Base-by-base conservation (phyloP, 2,113 vertebrate species). In the Astur gentilis region DNA sequence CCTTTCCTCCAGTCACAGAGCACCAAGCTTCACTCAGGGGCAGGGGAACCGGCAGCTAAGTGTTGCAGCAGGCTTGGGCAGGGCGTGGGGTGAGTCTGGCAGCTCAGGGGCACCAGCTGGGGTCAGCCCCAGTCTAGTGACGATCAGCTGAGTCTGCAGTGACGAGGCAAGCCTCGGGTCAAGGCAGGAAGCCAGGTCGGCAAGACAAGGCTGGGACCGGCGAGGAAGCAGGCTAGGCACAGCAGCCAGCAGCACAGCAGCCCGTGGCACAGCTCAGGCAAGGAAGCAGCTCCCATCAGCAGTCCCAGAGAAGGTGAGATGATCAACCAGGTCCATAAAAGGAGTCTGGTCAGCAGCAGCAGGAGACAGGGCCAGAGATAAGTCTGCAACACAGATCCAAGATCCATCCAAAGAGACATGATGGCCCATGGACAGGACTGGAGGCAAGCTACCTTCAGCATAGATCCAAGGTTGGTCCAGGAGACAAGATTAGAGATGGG, bases 211-310 rank as follows among this genome's bases (percentile, higher is more conserved):
- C 23, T 45, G 20, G 29, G n/a, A 75, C 10, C 5, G 1, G 21
- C 0, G 0, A 47, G 2, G 3, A 10, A 70, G 50, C 36, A 25
- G 26, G 49, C 2, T 2, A 16, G 25, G 27, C 50, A 47, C 32
- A 61, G 15, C 26, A 27, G 50, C 26, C 13, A 27, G 50, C 26
- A 9, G 26, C 50, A 27, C 26, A 52, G 50, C 50, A 27, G 50
- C 50, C 3, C 0, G 50, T 8, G 50, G 50, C 50, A 52, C 15
- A 27, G 32, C 19, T 72, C 62, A 38, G 49, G 11, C 16, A 47
- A 73, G 9, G 32, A 64, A 61, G 23, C 13, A 47, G 7, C 23
- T 65, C 19, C 65, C 5, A 0, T n/a, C 31, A 20, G 15, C 13
- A 50, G 16, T 54, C 27, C 61, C 54, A 71, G 52, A 72, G 52